Conservation (phyloP, 1,140 invertebrate genomes). For the Listronotus oregonensis region DNA sequence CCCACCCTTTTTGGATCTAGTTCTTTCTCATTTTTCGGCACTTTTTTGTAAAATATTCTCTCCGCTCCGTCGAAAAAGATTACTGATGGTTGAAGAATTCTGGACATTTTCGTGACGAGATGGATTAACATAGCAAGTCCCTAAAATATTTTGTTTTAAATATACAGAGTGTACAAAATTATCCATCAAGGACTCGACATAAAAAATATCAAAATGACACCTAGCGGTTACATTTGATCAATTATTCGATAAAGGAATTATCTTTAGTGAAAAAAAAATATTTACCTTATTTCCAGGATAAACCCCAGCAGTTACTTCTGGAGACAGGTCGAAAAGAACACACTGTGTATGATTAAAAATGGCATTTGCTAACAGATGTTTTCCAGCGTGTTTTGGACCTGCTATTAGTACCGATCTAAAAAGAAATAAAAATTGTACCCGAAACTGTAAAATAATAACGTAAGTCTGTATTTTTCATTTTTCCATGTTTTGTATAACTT, state of each 20-base stretch:
- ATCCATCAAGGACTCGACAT: background rate
- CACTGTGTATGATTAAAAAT: slow-evolving; percentile 76
- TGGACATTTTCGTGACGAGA: slow-evolving; percentile 60
- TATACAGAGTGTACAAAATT: background rate
- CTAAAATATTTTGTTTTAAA: slow-evolving; percentile 20
- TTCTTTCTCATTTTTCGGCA: slow-evolving; percentile 61
- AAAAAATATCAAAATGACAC: too few relatives aligned
- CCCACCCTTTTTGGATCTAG: slow-evolving; percentile 67
- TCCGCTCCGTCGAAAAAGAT: slow-evolving; percentile 83
- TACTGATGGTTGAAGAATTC: slow-evolving; percentile 77
- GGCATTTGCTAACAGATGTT: slow-evolving; percentile 76
- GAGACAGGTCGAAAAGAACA: slow-evolving; percentile 81
- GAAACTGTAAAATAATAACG: too few relatives aligned
- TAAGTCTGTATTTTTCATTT: too few relatives aligned
- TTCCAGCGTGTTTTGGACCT: slow-evolving; percentile 77
- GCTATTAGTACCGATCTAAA: slow-evolving; percentile 71
- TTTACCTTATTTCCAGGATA: slow-evolving; percentile 77
- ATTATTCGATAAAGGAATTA: too few relatives aligned
- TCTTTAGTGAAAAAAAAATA: too few relatives aligned
- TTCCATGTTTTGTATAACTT: too few relatives aligned
- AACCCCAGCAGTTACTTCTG: slow-evolving; percentile 74
- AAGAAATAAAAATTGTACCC: too few relatives aligned
- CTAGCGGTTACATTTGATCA: too few relatives aligned
- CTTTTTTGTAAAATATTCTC: slow-evolving; percentile 82
- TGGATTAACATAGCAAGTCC: slow-evolving; percentile 56